Evolutionary conservation across 2,113 vertebrate species (phyloP).

Genomic region (Neodontobutis hainanensis): DNA sequence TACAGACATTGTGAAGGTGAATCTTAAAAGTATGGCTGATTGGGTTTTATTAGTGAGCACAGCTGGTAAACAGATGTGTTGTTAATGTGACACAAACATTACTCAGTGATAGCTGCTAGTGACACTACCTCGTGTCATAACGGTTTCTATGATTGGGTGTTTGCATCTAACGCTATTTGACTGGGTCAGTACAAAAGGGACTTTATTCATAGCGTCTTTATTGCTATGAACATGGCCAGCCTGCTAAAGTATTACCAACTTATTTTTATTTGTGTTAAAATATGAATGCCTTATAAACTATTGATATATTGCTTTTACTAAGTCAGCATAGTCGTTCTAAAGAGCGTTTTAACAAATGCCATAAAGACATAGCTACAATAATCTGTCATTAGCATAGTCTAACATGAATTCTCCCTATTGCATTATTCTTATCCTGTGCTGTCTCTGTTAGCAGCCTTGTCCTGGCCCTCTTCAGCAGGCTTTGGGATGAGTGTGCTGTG

Average conservation of each 20-base stretch:
- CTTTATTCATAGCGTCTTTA: too few species aligned
- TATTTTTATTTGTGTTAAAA: too few species aligned
- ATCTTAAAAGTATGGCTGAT: background rate
- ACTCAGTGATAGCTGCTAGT: background rate
- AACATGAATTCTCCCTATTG: too few species aligned
- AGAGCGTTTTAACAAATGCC: too few species aligned
- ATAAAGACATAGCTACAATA: background rate
- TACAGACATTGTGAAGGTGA: background rate
- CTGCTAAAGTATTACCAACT: too few species aligned
- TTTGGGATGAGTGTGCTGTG: slow-evolving; percentile 19
- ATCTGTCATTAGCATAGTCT: background rate
- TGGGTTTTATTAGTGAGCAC: background rate
- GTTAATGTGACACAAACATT: background rate
- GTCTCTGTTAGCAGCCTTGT: slow-evolving; percentile 6
- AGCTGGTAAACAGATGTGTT: background rate
- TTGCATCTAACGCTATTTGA: too few species aligned
- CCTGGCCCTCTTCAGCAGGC: slow-evolving; percentile 20
- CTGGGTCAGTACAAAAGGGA: too few species aligned
- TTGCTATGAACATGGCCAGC: too few species aligned
- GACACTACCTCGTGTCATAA: background rate
- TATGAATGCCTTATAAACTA: too few species aligned
- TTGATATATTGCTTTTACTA: too few species aligned
- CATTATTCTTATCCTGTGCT: slow-evolving; percentile 1
- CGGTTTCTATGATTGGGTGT: too few species aligned
- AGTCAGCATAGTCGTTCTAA: too few species aligned